These are phyloP conservation scores for Onychostruthus taczanowskii DNA, from an alignment of 2,113 vertebrate species.

Conservation along the genomic window DNA sequence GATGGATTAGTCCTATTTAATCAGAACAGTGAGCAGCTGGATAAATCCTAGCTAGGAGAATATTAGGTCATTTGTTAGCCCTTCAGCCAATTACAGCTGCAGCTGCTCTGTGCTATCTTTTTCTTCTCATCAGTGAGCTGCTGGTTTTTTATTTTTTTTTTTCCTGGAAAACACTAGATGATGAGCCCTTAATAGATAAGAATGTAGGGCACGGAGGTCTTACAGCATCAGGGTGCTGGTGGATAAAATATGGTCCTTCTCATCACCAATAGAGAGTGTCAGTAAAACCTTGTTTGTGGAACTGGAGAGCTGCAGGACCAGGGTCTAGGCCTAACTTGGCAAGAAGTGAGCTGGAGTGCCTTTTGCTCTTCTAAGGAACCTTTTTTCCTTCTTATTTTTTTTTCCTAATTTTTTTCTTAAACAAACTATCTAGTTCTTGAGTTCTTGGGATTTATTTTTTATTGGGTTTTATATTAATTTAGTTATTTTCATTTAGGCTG, in stretches of 20 bases:
- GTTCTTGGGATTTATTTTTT: rapidly evolving
- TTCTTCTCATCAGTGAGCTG: background rate
- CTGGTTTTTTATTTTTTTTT: background rate
- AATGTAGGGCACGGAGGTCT: conserved; percentile 6
- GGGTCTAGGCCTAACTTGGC: background rate
- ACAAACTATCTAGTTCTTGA: background rate
- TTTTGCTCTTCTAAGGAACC: background rate
- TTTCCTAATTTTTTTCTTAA: background rate
- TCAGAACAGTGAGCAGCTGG: conserved; percentile 37
- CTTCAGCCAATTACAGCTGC: conserved; percentile 47
- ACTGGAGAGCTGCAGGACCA: background rate
- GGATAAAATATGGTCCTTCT: background rate
- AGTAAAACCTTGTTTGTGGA: background rate
- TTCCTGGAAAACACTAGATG: conserved; percentile 2
- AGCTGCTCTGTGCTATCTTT: conserved; percentile 33
- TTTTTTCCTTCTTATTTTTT: too few relatives aligned
- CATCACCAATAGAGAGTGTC: background rate
- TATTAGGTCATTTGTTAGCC: conserved; percentile 63
- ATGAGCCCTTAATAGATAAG: background rate
- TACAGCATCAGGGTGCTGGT: background rate
- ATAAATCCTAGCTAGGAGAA: conserved; percentile 21
- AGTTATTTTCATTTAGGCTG: background rate
- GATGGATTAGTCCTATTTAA: conserved; percentile 52
- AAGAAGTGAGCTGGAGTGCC: background rate
- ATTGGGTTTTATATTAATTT: background rate